Conservation (phyloP, 2,113 vertebrate genomes). For the Brachyhypopomus occidentalis region DNA sequence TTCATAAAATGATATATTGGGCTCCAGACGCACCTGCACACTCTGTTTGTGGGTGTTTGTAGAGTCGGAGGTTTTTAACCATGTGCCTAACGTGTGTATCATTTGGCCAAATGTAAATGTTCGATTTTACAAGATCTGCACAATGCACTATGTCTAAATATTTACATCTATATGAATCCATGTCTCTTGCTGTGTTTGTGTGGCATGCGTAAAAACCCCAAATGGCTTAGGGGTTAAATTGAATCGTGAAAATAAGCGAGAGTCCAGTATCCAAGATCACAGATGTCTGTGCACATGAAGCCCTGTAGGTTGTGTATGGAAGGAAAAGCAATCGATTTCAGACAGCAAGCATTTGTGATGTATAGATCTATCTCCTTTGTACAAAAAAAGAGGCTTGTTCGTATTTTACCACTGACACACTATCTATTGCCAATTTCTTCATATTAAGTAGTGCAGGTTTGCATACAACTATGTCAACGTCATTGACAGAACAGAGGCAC, state of each 20-base stretch:
- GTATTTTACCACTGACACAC: background rate
- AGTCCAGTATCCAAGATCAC: background rate
- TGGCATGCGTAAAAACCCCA: background rate
- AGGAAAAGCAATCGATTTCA: background rate
- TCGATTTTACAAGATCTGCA: background rate
- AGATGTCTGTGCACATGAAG: background rate
- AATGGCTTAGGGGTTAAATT: background rate
- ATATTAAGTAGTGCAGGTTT: slow-evolving; percentile 29
- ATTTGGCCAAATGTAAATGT: background rate
- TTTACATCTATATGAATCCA: background rate
- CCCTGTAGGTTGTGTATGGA: slow-evolving; percentile 14
- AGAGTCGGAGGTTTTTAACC: background rate
- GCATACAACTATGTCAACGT: slow-evolving; percentile 24
- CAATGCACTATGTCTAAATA: slow-evolving; percentile 10
- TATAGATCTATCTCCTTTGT: background rate
- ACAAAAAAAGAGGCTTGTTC: background rate
- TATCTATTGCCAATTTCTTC: background rate
- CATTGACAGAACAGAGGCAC: slow-evolving; percentile 14
- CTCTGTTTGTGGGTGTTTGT: background rate
- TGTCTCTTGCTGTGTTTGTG: background rate
- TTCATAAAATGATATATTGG: slow-evolving; percentile 27
- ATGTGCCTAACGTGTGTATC: background rate
- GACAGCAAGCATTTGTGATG: background rate
- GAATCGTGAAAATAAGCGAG: background rate
- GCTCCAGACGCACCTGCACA: slow-evolving; percentile 44